Conservation (phyloP, 2,797 vertebrate species). For the Ispidina picta region DNA sequence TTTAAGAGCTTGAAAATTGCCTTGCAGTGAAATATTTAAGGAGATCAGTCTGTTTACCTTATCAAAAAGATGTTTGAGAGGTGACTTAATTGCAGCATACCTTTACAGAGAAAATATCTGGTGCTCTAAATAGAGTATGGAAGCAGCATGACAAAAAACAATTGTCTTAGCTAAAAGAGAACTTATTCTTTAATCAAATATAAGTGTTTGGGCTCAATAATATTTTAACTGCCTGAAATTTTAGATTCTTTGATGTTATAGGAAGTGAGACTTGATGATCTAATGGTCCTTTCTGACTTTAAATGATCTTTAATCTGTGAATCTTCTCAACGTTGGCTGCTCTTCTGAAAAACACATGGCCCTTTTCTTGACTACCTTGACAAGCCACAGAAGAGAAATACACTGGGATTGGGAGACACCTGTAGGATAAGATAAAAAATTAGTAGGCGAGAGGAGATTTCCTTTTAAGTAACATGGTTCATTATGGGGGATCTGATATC, state of each 20-base stretch:
- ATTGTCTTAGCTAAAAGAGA: not conserved
- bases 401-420: not conserved
- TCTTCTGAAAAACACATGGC: constrained; percentile 23
- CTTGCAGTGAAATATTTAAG: constrained; percentile 59
- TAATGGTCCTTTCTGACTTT: constrained; percentile 3
- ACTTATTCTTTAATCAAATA: not conserved
- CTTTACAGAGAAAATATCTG: constrained; percentile 31
- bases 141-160: constrained; percentile 4
- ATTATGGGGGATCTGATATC: not conserved
- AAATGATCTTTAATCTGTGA: not conserved
- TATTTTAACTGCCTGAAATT: not conserved
- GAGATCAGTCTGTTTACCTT: constrained; percentile 50
- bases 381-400: not conserved
- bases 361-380: constrained; percentile 20
- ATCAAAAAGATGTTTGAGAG: constrained; percentile 55
- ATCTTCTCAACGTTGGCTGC: not conserved
- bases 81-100: constrained; percentile 54
- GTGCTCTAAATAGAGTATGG: constrained; percentile 6
- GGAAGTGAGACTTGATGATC: constrained; percentile 11
- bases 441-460: not conserved
- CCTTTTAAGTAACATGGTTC: not conserved
- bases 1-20: constrained; percentile 56
- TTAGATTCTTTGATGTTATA: constrained; percentile 6
- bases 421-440: constrained; percentile 21
- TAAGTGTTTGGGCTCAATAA: constrained; percentile 25